These are phyloP conservation scores for Mantis religiosa DNA, from an alignment of 2,888 invertebrate species.

Conservation along the genomic window DNA sequence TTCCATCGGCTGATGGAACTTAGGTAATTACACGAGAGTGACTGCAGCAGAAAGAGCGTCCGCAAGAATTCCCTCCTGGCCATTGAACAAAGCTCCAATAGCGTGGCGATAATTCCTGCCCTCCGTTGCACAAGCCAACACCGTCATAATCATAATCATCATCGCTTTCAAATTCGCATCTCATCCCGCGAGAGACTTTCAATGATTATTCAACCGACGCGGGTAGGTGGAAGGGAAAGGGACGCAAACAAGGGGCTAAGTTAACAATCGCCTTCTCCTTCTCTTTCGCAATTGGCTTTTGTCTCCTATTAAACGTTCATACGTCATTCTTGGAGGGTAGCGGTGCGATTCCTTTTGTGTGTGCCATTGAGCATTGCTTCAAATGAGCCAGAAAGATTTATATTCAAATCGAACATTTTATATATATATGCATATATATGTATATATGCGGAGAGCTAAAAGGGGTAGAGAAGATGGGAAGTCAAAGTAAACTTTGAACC, in stretches of 20 bases:
- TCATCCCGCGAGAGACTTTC: conserved; percentile 14
- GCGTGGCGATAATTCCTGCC: conserved; percentile 19
- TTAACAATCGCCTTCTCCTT: conserved; percentile 22
- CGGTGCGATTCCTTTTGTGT: conserved; percentile 2
- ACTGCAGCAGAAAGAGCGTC: not conserved
- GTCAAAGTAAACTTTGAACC: conserved; percentile 11
- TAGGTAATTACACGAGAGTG: not conserved
- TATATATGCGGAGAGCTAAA: not conserved
- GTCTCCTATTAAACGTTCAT: conserved; percentile 42
- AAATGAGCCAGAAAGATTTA: conserved; percentile 30
- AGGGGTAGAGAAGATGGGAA: conserved; percentile 8
- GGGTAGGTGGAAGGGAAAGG: not conserved
- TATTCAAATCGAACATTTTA: conserved; percentile 19
- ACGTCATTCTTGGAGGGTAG: conserved; percentile 39
- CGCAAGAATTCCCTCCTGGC: not conserved
- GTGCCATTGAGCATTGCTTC: conserved; percentile 17
- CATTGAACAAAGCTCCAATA: conserved; percentile 18
- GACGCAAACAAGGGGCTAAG: conserved; percentile 17
- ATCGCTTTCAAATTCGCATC: not conserved
- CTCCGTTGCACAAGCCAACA: not conserved
- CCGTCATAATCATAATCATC: conserved; percentile 21
- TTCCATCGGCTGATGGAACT: not conserved
- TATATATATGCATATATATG: not conserved
- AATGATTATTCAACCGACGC: conserved; percentile 20
- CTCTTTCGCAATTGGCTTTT: conserved; percentile 40